Conservation (phyloP, 2,888 invertebrate species). For the Drosophila niveifrons region DNA sequence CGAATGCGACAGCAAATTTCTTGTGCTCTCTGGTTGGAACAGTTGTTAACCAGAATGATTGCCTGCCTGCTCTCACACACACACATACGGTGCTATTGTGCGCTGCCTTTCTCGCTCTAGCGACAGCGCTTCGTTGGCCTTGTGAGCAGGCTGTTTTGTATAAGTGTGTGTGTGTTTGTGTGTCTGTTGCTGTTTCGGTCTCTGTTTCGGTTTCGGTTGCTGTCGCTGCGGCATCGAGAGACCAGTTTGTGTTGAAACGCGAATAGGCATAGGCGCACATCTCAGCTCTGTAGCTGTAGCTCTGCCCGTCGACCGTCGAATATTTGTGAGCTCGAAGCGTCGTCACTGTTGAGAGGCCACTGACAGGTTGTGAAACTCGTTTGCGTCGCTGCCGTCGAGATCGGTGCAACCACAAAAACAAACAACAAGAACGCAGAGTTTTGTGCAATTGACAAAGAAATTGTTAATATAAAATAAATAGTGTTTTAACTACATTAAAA, state of each 20-base stretch:
- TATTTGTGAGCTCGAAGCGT: slow-evolving; percentile 35
- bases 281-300: slow-evolving; percentile 47
- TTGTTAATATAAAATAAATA: background rate
- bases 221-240: slow-evolving; percentile 53
- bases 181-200: slow-evolving; percentile 18
- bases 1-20: slow-evolving; percentile 40
- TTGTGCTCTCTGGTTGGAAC: slow-evolving; percentile 64
- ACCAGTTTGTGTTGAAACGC: slow-evolving; percentile 85
- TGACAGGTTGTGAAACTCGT: slow-evolving; percentile 74
- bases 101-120: slow-evolving; percentile 30
- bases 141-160: slow-evolving; percentile 19
- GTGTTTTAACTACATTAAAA: slow-evolving; percentile 3
- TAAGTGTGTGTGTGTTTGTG: slow-evolving; percentile 2
- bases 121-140: slow-evolving; percentile 28
- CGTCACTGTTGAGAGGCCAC: slow-evolving; percentile 50
- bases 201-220: slow-evolving; percentile 1
- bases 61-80: slow-evolving; percentile 33
- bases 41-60: slow-evolving; percentile 42
- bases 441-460: slow-evolving; percentile 24
- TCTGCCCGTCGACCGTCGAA: slow-evolving; percentile 33
- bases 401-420: slow-evolving; percentile 24
- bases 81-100: background rate
- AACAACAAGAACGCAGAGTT: slow-evolving; percentile 14
- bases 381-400: slow-evolving; percentile 47
- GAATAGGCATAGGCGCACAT: slow-evolving; percentile 84